Evolutionary conservation across 2,888 invertebrate species (phyloP), one percentile per base, ranked within the genome.

Genomic region (Hyalella azteca): DNA sequence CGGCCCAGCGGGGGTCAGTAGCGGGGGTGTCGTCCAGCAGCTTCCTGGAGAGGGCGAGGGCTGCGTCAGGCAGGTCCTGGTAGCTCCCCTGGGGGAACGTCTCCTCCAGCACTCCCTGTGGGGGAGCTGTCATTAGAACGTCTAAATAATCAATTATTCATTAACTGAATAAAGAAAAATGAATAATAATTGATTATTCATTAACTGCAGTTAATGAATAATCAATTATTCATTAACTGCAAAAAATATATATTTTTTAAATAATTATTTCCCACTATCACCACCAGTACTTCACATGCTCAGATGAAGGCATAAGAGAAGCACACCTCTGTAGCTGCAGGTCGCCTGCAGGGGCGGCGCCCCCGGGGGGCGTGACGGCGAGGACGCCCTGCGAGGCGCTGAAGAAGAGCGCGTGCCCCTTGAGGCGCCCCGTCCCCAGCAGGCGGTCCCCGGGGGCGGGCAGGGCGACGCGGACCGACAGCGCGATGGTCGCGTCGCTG

Each of bases 11-110:
- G 0, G 97, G 97, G 90, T 97, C 97, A 19, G 94, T 93, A 0
- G 93, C 93, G 0, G 97, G 96, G 85, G 93, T 91, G 88, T 97
- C 96, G 87, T 97, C 94, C 79, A 96, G 91, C 86, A 96, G 90
- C 87, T 94, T 93, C 81, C 29, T 50, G 5, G 85, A 85, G 2
- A 85, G 78, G 29, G 77, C 73, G n/a, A 88, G 87, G 3, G 88
- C 87, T 1, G 87, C 50, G 19, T 78, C 22, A 49, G 85, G 80
- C 26, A 84, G 54, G 5, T 86, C 86, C 32, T 86, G 85, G 60
- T 82, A 85, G 29, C 82, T 76, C 45, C 85, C 85, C 5, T 81
- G 80, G 5, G 89, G 88, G 81, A 90, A 88, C 59, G 90, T 86
- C 78, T 90, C 90, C 66, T 88, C 88, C 66, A 90, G 86, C 82